phyloP scores from a whole-genome alignment of 2,888 invertebrate species.

The Anthophora plumipes region DNA sequence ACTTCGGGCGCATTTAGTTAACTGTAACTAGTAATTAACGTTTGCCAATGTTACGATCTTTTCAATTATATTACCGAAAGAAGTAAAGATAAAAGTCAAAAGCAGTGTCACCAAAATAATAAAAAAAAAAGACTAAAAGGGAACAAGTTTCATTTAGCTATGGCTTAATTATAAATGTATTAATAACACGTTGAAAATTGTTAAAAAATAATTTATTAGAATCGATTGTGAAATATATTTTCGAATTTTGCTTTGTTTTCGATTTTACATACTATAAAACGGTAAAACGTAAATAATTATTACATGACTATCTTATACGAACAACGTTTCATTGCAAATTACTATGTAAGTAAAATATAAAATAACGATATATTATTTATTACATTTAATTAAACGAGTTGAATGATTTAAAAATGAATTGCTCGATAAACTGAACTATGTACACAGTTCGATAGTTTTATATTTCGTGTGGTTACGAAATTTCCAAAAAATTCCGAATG shows the following conservation, averaged over 20 bases:
- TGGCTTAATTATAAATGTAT: background rate
- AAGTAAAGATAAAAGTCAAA: background rate
- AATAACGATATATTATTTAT: background rate
- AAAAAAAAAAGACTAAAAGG: background rate
- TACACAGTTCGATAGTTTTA: background rate
- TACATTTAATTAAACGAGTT: background rate
- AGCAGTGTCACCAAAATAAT: background rate
- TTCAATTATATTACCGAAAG: background rate
- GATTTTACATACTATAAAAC: background rate
- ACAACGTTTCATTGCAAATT: background rate
- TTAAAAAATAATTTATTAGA: background rate
- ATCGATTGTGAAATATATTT: background rate
- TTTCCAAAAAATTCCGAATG: conserved; percentile 39
- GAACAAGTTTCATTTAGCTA: background rate
- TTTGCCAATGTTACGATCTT: background rate
- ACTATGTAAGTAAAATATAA: background rate
- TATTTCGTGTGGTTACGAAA: background rate
- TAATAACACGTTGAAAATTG: background rate
- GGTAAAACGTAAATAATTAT: background rate
- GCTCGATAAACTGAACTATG: background rate
- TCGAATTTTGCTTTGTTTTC: background rate
- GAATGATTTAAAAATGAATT: background rate
- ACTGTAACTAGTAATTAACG: conserved; percentile 15
- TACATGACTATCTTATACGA: background rate
- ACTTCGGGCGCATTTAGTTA: conserved; percentile 4